These are phyloP conservation scores for Oeneis ivallda DNA, from an alignment of 2,888 invertebrate species.

Conservation along the genomic window DNA sequence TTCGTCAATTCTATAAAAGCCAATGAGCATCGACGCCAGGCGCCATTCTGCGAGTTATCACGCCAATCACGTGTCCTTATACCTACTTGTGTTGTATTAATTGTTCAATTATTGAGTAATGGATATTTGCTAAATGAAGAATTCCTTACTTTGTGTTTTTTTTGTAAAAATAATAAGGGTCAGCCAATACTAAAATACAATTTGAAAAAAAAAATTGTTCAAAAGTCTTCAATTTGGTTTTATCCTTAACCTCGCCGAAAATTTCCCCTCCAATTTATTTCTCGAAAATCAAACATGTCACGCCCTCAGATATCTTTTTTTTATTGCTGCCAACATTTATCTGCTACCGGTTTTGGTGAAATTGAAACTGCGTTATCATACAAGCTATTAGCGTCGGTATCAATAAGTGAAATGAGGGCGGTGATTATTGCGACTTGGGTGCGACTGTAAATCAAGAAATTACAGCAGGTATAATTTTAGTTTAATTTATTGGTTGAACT, in stretches of 20 bases:
- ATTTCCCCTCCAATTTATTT: constrained; percentile 31
- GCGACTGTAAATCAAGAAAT: not conserved
- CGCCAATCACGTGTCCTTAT: too few relatives aligned
- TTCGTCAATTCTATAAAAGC: too few relatives aligned
- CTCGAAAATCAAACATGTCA: constrained; percentile 35
- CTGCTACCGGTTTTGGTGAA: constrained; percentile 33
- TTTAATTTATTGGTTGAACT: not conserved
- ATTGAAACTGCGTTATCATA: constrained; percentile 22
- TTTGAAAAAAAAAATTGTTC: not conserved
- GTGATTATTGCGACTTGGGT: not conserved
- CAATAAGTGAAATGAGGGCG: not conserved
- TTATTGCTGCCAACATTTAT: constrained; percentile 35
- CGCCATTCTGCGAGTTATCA: too few relatives aligned
- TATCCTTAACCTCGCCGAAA: constrained; percentile 23
- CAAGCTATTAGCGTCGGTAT: constrained; percentile 15
- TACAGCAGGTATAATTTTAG: not conserved
- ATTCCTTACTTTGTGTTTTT: too few relatives aligned
- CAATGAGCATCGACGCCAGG: too few relatives aligned
- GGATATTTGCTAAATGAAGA: too few relatives aligned
- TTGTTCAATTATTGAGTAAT: too few relatives aligned
- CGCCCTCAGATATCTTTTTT: constrained; percentile 28
- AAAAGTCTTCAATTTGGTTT: not conserved
- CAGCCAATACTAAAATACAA: too few relatives aligned
- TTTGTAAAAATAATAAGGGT: too few relatives aligned
- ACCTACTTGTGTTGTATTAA: too few relatives aligned